Conservation (phyloP, 2,888 invertebrate genomes). For the Trissoscelio sp. region DNA sequence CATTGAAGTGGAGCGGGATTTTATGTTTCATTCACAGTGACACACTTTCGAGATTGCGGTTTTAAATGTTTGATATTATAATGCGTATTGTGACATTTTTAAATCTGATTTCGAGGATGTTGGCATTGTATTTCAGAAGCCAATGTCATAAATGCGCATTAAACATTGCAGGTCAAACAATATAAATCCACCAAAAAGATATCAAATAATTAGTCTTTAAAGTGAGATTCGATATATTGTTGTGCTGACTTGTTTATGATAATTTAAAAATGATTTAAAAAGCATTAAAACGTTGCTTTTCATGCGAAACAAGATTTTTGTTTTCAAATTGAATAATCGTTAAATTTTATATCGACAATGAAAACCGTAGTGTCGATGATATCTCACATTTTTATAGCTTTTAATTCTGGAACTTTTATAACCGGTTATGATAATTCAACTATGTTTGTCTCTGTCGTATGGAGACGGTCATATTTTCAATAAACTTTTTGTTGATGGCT, state of each 20-base stretch:
- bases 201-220: not conserved
- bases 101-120: slow-evolving; percentile 31
- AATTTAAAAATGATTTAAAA: slow-evolving; percentile 28
- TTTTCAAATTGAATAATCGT: slow-evolving; percentile 40
- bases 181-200: not conserved
- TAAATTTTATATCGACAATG: slow-evolving; percentile 21
- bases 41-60: slow-evolving; percentile 42
- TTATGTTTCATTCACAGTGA: slow-evolving; percentile 57
- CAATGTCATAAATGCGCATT: slow-evolving; percentile 14
- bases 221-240: too few relatives aligned
- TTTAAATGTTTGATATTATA: slow-evolving; percentile 47
- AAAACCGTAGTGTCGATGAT: slow-evolving; percentile 17
- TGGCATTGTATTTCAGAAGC: not conserved
- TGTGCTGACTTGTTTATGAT: not conserved
- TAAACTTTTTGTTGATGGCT: slow-evolving; percentile 9
- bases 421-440: slow-evolving; percentile 52
- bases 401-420: slow-evolving; percentile 47
- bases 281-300: not conserved
- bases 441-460: slow-evolving; percentile 1
- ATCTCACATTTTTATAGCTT: slow-evolving; percentile 35
- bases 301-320: not conserved
- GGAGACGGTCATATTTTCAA: not conserved
- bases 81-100: slow-evolving; percentile 41
- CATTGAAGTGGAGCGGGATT: slow-evolving; percentile 42
- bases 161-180: not conserved